Evolutionary conservation across 2,888 invertebrate species (phyloP).

Genomic region (Hemicrepidius hirtus): DNA sequence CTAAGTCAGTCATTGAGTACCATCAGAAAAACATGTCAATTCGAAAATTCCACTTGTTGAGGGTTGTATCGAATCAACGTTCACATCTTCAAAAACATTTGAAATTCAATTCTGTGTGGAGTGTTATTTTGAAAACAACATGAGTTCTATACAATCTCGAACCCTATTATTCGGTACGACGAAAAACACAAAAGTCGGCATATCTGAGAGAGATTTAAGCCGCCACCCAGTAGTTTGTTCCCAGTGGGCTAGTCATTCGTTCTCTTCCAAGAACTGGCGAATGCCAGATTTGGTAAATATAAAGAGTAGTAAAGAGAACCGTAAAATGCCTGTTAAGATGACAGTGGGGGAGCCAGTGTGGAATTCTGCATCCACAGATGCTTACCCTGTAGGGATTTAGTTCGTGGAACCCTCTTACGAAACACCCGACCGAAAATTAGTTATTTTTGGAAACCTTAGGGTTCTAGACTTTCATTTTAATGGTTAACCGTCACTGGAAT

Average conservation of each 20-base stretch:
- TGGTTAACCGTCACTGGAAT: not conserved
- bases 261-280: conserved; percentile 17
- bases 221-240: conserved; percentile 15
- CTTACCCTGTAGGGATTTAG: conserved; percentile 14
- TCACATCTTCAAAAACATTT: not conserved
- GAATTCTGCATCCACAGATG: conserved; percentile 8
- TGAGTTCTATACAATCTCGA: conserved; percentile 9
- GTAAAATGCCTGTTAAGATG: conserved; percentile 25
- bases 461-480: not conserved
- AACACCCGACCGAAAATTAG: not conserved
- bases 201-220: conserved; percentile 7
- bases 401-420: not conserved
- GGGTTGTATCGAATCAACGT: not conserved
- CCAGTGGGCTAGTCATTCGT: not conserved
- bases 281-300: conserved; percentile 29
- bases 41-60: too few species aligned
- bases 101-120: not conserved
- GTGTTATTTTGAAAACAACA: conserved; percentile 20
- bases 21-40: too few species aligned
- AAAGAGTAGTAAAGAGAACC: conserved; percentile 20
- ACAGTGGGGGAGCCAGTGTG: conserved; percentile 7
- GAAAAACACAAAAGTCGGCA: conserved; percentile 25
- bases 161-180: conserved; percentile 6
- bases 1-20: too few species aligned
- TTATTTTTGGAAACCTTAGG: not conserved